Base-by-base conservation (phyloP, 2,113 vertebrate genomes). In the Fregata magnificens region DNA sequence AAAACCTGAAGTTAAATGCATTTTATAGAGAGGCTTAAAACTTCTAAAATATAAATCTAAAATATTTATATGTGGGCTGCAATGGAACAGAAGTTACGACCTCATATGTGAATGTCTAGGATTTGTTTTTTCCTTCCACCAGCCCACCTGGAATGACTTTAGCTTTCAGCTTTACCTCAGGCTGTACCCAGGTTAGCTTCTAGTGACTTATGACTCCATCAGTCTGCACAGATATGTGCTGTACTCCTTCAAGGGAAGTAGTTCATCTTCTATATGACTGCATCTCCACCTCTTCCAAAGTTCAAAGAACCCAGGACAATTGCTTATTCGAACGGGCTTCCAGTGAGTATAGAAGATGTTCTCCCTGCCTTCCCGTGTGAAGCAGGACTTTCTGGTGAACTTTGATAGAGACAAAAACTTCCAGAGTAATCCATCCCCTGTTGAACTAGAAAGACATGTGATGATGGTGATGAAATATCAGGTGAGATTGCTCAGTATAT, bases 111-210 rank as follows among this genome's bases (percentile, higher is more conserved):
- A 94, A 91, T 56, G 72, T 86, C 91, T 95, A 80, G 90, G 69
- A 65, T 84, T 84, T 81, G 88, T 31, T 93, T 91, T 89, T 93
- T 26, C 88, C 88, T 69, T 93, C 89, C 88, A 94, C 81, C 72
- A 55, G 86, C 89, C 91, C 86, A 96, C 72, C 95, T 96, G 92
- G 85, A 97, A 91, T 95, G 96, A 90, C 96, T 97, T 98, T 95
- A 95, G 80, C 74, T 95, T 94, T 95, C 86, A 96, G 91, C 82
- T 91, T 96, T 97, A 93, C 92, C 96, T 97, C 85, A 81, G 79
- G 59, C 90, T 95, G 62, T 47, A 91, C 86, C 88, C 79, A 82
- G 91, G 90, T 96, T 96, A 90, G 91, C 58, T 61, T 91, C 76
- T 66, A 58, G 66, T 97, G 95, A 98, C 94, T 97, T 97, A 98